A percentile compares a stretch with the other conserved stretches of the same genome.
Evolutionary conservation across 2,888 invertebrate genomes (phyloP).

Genomic region (Tipula helvola): DNA sequence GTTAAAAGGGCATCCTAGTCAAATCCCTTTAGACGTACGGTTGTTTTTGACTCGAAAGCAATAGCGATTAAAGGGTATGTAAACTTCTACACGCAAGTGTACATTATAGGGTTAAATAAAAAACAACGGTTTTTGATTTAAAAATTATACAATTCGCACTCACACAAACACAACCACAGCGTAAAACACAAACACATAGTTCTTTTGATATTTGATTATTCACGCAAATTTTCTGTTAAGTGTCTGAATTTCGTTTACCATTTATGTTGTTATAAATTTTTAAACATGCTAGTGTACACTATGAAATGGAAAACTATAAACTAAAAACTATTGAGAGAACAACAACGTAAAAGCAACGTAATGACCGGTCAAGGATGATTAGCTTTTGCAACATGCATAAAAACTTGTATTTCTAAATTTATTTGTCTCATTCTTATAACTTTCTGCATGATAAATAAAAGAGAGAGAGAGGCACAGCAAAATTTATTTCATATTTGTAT

Average conservation of each 20-base stretch:
- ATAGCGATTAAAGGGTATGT: no score
- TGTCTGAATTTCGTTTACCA: neutral
- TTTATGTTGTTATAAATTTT: neutral
- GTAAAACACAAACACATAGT: neutral
- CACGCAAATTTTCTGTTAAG: neutral
- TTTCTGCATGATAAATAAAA: neutral
- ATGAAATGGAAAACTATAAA: neutral
- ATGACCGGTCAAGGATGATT: slow-evolving; percentile 11
- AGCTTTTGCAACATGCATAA: neutral
- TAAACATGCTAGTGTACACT: neutral
- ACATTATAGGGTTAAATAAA: neutral
- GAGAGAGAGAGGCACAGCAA: neutral
- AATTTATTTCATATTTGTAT: neutral
- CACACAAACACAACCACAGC: neutral
- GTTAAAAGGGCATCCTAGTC: no score
- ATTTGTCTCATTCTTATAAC: neutral
- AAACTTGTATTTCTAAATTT: neutral
- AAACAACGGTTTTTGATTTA: neutral
- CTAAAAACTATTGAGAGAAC: neutral
- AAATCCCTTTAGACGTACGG: no score
- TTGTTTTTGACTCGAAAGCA: no score
- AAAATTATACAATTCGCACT: neutral
- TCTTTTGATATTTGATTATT: neutral
- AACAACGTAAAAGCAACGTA: neutral
- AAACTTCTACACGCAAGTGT: no score